A percentile compares a stretch with the other conserved stretches of the same genome.
Evolutionary conservation across 2,797 vertebrate species (phyloP).

Genomic region (Nothura maculosa): DNA sequence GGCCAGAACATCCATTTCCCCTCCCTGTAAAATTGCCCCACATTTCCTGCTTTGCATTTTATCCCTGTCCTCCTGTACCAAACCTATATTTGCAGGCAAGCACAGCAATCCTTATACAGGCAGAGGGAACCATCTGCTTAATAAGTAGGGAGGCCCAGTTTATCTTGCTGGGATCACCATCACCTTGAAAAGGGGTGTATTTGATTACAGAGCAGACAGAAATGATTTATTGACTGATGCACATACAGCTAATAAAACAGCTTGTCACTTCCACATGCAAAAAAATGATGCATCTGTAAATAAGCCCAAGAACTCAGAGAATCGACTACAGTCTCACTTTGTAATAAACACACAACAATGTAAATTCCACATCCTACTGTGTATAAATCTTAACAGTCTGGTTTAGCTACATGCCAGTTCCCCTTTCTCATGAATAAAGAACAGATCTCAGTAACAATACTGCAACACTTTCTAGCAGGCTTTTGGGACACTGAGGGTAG

Average conservation of each 20-base stretch:
- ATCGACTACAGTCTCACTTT: not conserved
- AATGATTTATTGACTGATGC: not conserved
- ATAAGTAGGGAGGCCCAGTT: not conserved
- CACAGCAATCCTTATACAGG: not conserved
- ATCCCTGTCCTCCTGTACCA: not conserved
- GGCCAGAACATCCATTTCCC: not conserved
- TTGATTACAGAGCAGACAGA: not conserved
- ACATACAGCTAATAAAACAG: not conserved
- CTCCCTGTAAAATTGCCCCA: not conserved
- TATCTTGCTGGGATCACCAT: not conserved
- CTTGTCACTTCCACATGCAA: not conserved
- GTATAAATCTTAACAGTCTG: not conserved
- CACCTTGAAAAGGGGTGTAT: not conserved
- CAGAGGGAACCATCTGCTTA: not conserved
- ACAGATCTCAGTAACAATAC: not conserved
- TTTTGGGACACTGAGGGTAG: not conserved
- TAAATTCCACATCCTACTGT: not conserved
- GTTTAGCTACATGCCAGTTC: not conserved
- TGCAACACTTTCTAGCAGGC: not conserved
- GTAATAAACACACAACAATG: not conserved
- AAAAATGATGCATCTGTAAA: not conserved
- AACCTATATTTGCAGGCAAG: not conserved
- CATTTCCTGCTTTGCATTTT: not conserved
- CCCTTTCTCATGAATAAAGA: not conserved
- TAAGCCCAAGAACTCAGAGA: not conserved